phyloP scores from a whole-genome alignment of 2,113 vertebrate genomes.

The Eudorcas thomsonii region DNA sequence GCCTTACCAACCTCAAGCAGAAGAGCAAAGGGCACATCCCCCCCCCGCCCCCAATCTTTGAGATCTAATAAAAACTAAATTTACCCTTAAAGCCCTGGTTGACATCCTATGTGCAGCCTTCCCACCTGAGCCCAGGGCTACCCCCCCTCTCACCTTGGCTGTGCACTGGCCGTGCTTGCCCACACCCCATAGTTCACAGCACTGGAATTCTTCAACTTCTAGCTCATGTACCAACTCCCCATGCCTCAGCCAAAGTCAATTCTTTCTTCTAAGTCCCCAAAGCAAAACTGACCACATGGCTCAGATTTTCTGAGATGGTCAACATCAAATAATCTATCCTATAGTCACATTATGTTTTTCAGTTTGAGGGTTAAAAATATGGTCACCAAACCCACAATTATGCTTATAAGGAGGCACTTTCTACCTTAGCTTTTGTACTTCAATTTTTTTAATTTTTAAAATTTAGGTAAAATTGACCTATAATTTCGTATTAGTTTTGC shows the following conservation, averaged over 20 bases:
- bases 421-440: not conserved
- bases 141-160: not conserved
- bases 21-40: not conserved
- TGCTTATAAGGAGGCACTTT: not conserved
- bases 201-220: too few relatives aligned
- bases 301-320: not conserved
- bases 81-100: not conserved
- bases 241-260: not conserved
- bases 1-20: not conserved
- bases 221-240: not conserved
- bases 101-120: not conserved
- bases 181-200: not conserved
- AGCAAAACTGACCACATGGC: not conserved
- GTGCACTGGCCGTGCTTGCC: rapidly evolving
- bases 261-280: not conserved
- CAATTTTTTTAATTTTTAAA: not conserved
- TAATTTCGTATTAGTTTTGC: not conserved
- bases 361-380: not conserved
- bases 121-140: not conserved
- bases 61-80: not conserved
- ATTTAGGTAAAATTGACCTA: not conserved
- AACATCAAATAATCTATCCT: not conserved
- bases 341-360: not conserved
- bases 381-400: not conserved
- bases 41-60: not conserved